These are phyloP conservation scores for Temnothorax ravouxi DNA, from an alignment of 2,888 invertebrate species.

Conservation along the genomic window DNA sequence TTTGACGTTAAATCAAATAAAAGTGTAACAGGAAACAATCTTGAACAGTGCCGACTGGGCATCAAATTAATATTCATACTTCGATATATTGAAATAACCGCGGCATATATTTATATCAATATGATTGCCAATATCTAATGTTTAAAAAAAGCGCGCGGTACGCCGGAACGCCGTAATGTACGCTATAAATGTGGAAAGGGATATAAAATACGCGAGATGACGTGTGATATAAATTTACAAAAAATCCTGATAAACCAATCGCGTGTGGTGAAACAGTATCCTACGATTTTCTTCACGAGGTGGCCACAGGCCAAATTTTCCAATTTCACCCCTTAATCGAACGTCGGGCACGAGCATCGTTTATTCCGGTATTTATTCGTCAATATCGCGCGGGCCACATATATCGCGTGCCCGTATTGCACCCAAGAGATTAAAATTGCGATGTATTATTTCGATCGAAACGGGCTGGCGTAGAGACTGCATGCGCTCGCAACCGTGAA, in stretches of 20 bases:
- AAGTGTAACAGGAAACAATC: neutral
- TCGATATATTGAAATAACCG: conserved; percentile 2
- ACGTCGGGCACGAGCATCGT: conserved; percentile 36
- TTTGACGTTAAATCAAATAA: neutral
- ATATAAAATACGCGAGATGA: neutral
- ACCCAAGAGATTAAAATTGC: conserved; percentile 54
- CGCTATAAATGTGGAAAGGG: neutral
- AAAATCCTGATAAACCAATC: conserved; percentile 12
- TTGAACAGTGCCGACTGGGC: neutral
- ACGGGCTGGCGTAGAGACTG: neutral
- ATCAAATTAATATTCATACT: conserved; percentile 4
- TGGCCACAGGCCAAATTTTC: conserved; percentile 47
- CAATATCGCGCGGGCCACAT: conserved; percentile 40
- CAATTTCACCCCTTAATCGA: conserved; percentile 51
- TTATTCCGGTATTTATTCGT: conserved; percentile 58
- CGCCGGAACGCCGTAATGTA: no score
- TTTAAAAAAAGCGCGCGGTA: neutral
- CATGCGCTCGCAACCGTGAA: conserved; percentile 14
- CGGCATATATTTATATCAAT: neutral
- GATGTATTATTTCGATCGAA: conserved; percentile 47
- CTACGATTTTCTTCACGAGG: conserved; percentile 34
- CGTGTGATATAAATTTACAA: conserved; percentile 32
- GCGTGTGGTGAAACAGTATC: conserved; percentile 39
- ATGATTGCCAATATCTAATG: neutral
- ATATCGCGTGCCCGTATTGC: conserved; percentile 43